Conservation (phyloP, 2,113 vertebrate species). For the Anolis carolinensis region DNA sequence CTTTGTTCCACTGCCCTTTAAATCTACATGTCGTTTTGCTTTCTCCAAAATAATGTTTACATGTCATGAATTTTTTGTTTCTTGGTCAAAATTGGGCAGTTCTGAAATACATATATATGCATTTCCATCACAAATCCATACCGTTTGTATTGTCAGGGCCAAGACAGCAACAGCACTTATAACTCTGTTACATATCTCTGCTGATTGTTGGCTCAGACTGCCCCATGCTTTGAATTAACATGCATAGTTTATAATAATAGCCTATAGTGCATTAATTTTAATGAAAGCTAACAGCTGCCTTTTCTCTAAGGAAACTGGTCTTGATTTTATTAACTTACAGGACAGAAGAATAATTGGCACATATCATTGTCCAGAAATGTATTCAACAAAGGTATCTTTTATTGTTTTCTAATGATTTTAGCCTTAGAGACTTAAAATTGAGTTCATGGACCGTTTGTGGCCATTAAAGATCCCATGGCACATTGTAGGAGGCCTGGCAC, state of each 20-base stretch:
- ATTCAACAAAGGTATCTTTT: conserved; percentile 79
- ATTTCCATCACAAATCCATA: conserved; percentile 64
- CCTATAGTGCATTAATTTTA: conserved; percentile 71
- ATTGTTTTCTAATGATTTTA: conserved; percentile 73
- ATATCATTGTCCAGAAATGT: conserved; percentile 80
- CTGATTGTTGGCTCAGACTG: conserved; percentile 66
- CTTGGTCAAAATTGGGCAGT: conserved; percentile 53
- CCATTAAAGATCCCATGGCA: conserved; percentile 72
- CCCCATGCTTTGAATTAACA: conserved; percentile 55
- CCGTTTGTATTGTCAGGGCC: conserved; percentile 65
- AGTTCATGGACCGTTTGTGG: conserved; percentile 50
- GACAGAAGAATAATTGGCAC: conserved; percentile 80
- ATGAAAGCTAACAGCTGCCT: conserved; percentile 73
- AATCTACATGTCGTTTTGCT: conserved; percentile 55
- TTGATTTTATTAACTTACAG: conserved; percentile 79
- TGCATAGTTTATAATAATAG: conserved; percentile 61
- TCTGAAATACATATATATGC: neutral
- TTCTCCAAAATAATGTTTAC: conserved; percentile 61
- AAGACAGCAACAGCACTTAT: conserved; percentile 68
- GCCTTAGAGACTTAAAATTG: conserved; percentile 63
- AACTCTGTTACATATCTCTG: conserved; percentile 49
- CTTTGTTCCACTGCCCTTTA: conserved; percentile 59
- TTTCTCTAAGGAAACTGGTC: conserved; percentile 77
- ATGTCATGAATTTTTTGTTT: conserved; percentile 65
- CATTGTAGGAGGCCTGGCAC: conserved; percentile 60